Base-by-base conservation (phyloP, 2,113 vertebrate genomes). In the Fregata magnificens region DNA sequence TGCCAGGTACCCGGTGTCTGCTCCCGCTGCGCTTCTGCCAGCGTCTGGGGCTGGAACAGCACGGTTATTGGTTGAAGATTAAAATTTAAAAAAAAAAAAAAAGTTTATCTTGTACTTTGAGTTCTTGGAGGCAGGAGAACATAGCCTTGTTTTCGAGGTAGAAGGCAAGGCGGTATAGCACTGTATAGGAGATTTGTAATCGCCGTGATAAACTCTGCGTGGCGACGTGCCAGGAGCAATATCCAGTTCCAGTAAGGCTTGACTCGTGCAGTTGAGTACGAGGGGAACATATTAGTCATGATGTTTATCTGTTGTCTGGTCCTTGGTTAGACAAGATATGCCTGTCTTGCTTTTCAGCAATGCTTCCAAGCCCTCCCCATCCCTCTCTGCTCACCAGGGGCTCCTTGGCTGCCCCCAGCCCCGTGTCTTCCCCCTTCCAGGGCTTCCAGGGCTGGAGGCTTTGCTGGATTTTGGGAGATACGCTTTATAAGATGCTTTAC, bases 281-380 rank as follows among this genome's bases (percentile, higher is more conserved):
- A 94, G 72, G 65, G 94, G 95, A 96, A 94, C 79, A 70, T 87
- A 93, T 94, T 97, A 96, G 95, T 96, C 94, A 94, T 1, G 53
- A 72, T 94, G 91, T 96, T 96, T 97, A 92, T 97, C 96, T 96
- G 94, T 94, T 94, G 87, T 94, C 94, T 71, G 70, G 66, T 94
- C 83, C 91, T 89, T 66, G 86, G 16, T 78, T 63, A 70, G 82
- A 71, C 0, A 2, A 88, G 93, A 93, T 88, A 47, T 14, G 91
- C 72, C 79, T 92, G 53, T 24, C 40, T 45, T 61, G 79, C 82
- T 95, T 81, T 74, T 62, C 86, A 88, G 76, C 62, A 32, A 5
- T 0, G 26, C 20, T 61, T 81, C 83, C 44, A 38, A 83, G 61
- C 56, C 56, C 19, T 95, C 67, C 62, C 45, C 25, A 38, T 61